Conservation (phyloP, 1,140 invertebrate genomes). For the Trichogramma pretiosum region DNA sequence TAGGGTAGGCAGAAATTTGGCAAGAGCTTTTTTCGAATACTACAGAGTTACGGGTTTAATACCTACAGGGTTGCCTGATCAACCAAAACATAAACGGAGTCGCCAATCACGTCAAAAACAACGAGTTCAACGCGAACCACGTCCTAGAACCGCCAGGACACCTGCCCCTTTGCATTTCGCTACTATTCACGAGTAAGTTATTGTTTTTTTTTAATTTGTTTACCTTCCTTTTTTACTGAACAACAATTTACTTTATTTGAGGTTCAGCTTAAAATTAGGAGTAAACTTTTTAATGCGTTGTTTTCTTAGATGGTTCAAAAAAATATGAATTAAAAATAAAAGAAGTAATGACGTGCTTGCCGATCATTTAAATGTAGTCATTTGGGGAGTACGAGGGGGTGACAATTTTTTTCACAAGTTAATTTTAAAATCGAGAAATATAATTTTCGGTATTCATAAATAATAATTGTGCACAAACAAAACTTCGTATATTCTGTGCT, state of each 20-base stretch:
- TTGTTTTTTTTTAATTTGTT: neutral
- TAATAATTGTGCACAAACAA: too few species aligned
- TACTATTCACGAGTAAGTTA: slow-evolving; percentile 50
- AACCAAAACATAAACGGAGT: slow-evolving; percentile 44
- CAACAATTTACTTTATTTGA: too few species aligned
- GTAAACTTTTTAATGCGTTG: neutral
- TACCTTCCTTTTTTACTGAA: neutral
- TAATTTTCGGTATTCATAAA: too few species aligned
- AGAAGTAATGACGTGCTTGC: too few species aligned
- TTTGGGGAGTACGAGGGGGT: too few species aligned
- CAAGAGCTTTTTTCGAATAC: slow-evolving; percentile 68
- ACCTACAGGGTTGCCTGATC: slow-evolving; percentile 46
- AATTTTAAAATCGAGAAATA: too few species aligned
- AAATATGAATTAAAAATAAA: too few species aligned
- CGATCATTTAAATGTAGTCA: too few species aligned
- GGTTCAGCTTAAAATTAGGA: too few species aligned
- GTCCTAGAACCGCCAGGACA: slow-evolving; percentile 48
- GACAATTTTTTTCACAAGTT: too few species aligned
- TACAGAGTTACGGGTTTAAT: slow-evolving; percentile 68
- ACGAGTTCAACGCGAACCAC: slow-evolving; percentile 44
- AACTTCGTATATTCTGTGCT: too few species aligned
- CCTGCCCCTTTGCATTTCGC: slow-evolving; percentile 51
- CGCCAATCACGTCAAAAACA: slow-evolving; percentile 46
- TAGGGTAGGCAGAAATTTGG: slow-evolving; percentile 67
- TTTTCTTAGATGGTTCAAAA: too few species aligned